Evolutionary conservation across 1,140 invertebrate genomes (phyloP).

Genomic region (Caenorhabditis elegans): DNA sequence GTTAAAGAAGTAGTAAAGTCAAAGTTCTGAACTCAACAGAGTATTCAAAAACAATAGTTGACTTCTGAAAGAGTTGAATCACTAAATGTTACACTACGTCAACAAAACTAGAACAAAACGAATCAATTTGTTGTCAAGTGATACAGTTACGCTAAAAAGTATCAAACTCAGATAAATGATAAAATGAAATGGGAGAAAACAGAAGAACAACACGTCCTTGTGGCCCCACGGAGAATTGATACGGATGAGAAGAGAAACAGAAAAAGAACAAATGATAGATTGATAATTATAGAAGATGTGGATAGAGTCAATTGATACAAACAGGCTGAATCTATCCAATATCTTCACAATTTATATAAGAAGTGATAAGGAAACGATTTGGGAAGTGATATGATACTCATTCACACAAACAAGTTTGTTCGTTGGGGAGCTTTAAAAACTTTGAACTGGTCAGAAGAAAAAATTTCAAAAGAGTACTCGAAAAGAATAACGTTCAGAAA

Average conservation of each 20-base stretch:
- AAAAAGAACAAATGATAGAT: not conserved
- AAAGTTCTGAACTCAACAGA: too few relatives aligned
- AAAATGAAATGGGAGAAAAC: not conserved
- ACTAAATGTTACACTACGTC: too few relatives aligned
- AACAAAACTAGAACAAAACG: too few relatives aligned
- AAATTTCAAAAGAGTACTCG: too few relatives aligned
- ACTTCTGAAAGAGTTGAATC: too few relatives aligned
- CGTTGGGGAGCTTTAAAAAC: not conserved
- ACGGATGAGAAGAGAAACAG: slow-evolving; percentile 2
- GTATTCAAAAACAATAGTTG: too few relatives aligned
- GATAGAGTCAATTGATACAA: not conserved
- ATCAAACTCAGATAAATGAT: not conserved
- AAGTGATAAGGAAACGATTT: not conserved
- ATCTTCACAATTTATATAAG: not conserved
- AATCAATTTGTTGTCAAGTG: not conserved
- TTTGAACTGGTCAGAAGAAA: too few relatives aligned
- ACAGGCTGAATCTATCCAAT: not conserved
- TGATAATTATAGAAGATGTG: not conserved
- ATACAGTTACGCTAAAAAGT: not conserved
- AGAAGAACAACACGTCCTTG: not conserved
- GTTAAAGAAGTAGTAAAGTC: too few relatives aligned
- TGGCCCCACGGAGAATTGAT: not conserved
- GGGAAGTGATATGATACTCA: not conserved
- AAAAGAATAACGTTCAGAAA: too few relatives aligned
- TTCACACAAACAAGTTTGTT: not conserved